These are phyloP conservation scores for Petroica traversi DNA, from an alignment of 2,113 vertebrate genomes.

Conservation along the genomic window DNA sequence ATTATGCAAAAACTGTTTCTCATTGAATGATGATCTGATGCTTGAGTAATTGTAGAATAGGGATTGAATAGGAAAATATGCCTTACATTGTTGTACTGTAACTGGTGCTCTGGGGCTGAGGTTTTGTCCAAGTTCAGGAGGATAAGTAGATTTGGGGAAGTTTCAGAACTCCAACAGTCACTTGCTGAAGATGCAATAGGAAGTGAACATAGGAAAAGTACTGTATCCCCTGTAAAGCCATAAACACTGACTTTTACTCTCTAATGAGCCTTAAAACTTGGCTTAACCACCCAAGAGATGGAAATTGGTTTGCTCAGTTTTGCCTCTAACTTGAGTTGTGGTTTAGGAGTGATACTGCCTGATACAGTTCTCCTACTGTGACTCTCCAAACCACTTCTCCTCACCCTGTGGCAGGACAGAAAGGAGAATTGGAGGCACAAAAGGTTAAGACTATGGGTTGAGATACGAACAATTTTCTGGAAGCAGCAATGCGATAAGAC, in stretches of 20 bases:
- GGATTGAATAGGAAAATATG: background rate
- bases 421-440: background rate
- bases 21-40: background rate
- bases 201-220: background rate
- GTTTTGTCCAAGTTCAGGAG: background rate
- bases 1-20: background rate
- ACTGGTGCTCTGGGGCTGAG: background rate
- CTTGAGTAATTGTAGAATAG: background rate
- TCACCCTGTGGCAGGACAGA: fast-evolving
- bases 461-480: background rate
- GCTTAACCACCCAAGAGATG: fast-evolving
- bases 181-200: background rate
- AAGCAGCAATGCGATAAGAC: background rate
- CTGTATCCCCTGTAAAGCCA: background rate
- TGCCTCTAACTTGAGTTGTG: background rate
- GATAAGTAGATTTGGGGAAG: background rate
- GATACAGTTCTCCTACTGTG: background rate
- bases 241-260: background rate
- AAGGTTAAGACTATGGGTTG: background rate
- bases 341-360: background rate
- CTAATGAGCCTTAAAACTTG: background rate
- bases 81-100: background rate
- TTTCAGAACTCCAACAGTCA: background rate
- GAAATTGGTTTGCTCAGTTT: background rate
- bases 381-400: background rate